Evolutionary conservation across 2,888 invertebrate species (phyloP), one percentile per base, ranked within the genome.

Genomic region (Lithophane socia): DNA sequence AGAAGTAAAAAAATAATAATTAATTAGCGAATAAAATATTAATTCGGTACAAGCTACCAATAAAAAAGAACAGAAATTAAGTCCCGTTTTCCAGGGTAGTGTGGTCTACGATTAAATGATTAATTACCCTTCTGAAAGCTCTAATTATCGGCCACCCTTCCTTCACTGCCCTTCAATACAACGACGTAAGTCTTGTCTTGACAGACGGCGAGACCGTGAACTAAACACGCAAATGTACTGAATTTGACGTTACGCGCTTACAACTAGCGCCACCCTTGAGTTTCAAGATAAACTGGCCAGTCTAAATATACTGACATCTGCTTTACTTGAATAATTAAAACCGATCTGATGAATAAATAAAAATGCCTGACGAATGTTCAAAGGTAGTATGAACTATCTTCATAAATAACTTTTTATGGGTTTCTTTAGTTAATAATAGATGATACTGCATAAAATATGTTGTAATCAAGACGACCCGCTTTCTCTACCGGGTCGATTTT

Each of bases 61-160:
- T 54, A 29, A 75, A 61, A 56, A n/a, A 37, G 1, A n/a, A 44
- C n/a, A 63, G 24, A 44, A 29, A 54, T 21, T n/a, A 52, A 44
- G 24, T 8, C 21, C 10, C 3, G 21, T 72, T 75, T 63, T 52
- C 18, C 29, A 73, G 44, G 75, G 18, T 47, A 42, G 54, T 64
- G 75, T 73, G 73, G 37, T 56, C 63, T 73, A 73, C 37, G 24
- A 24, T n/a, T 56, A 12, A 73, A 29, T 64, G n/a, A 56, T 75
- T 47, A 21, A 75, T 75, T 64, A n/a, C 63, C n/a, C 54, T 10
- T 44, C 12, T 52, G 9, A 52, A 52, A 21, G 67, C 4, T 3
- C 4, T 37, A 13, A 61, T 71, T 54, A 73, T 13, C 5, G 29
- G 13, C 18, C 29, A 63, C 18, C n/a, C 54, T 29, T 37, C n/a